Evolutionary conservation across 2,797 vertebrate genomes (phyloP), one percentile per base, ranked within the genome.

Genomic region (Xenentodon cancila): DNA sequence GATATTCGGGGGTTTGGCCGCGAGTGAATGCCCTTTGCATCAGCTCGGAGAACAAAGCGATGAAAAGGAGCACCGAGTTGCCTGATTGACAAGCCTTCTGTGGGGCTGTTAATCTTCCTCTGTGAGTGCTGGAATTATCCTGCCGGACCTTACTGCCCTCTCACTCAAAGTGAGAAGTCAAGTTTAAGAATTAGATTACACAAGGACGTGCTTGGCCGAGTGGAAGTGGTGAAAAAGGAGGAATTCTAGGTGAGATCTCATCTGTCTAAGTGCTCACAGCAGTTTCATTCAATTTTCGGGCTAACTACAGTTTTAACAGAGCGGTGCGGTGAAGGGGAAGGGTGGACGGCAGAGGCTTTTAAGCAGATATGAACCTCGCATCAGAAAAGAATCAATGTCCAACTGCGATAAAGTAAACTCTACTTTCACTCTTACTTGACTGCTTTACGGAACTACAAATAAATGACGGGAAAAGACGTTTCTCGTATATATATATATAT

Each of bases 61-160:
- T 57, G 65, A 60, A 60, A 68, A 72, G 58, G 49, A 73, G 70
- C 67, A 53, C 66, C 18, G 75, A 75, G 60, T 53, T 40, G 5
- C 48, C 60, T 81, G 81, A 88, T 68, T 88, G 82, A 90, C 85
- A 63, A 69, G 47, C 53, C 67, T 64, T 71, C 63, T 30, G 64
- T 42, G 68, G 43, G 65, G 63, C 27, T 79, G 71, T 76, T 86
- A 82, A 82, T 82, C 81, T 82, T 62, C 71, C 77, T 55, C 49
- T 47, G 79, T 64, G 73, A 82, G 72, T 19, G 68, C 49, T 49
- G 70, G 79, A 85, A 72, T 84, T 64, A 88, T 85, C 71, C 71
- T 1, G 30, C 63, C 5, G 71, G 58, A 73, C 79, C 77, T 57
- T 56, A 12, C 69, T 81, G 72, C 68, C 78, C 75, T 75, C 64